These are phyloP conservation scores for Andrena marginata DNA, from an alignment of 2,888 invertebrate species.

Conservation along the genomic window DNA sequence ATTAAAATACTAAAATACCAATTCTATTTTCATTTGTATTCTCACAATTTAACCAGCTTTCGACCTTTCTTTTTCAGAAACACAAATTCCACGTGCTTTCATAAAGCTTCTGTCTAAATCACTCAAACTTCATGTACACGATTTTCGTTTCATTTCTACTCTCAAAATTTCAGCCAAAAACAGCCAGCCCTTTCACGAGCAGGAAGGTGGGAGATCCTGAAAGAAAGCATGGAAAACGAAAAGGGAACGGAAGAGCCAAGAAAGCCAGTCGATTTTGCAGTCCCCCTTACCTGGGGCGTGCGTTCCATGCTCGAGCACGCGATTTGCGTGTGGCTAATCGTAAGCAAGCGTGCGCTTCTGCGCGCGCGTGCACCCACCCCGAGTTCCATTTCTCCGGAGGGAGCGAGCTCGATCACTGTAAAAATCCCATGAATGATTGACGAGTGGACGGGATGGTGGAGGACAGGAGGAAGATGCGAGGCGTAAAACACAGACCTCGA, in stretches of 20 bases:
- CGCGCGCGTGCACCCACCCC: conserved; percentile 9
- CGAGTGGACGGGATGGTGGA: conserved; percentile 39
- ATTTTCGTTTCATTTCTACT: background rate
- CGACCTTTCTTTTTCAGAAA: too few species aligned
- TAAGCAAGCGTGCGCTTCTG: conserved; percentile 50
- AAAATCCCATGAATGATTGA: conserved; percentile 75
- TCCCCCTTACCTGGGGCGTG: conserved; percentile 16
- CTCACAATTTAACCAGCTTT: too few species aligned
- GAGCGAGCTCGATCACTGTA: conserved; percentile 62
- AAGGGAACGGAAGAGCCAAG: background rate
- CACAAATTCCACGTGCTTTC: too few species aligned
- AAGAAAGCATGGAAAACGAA: background rate
- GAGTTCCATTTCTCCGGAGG: conserved; percentile 14
- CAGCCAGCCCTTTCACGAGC: background rate
- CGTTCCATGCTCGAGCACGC: conserved; percentile 18
- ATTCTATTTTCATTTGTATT: background rate
- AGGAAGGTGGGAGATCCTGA: background rate
- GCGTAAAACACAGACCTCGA: conserved; percentile 45
- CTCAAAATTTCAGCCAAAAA: background rate
- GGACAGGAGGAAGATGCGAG: conserved; percentile 54
- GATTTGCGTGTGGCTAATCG: conserved; percentile 61
- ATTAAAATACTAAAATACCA: background rate
- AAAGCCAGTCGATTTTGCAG: conserved; percentile 10
- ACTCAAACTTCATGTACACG: background rate
- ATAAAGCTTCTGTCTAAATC: background rate